Percentiles rank a stretch among this genome's conserved stretches.
These are phyloP conservation scores for Drosophila algonquin DNA, from an alignment of 2,888 invertebrate species.

Conservation along the genomic window DNA sequence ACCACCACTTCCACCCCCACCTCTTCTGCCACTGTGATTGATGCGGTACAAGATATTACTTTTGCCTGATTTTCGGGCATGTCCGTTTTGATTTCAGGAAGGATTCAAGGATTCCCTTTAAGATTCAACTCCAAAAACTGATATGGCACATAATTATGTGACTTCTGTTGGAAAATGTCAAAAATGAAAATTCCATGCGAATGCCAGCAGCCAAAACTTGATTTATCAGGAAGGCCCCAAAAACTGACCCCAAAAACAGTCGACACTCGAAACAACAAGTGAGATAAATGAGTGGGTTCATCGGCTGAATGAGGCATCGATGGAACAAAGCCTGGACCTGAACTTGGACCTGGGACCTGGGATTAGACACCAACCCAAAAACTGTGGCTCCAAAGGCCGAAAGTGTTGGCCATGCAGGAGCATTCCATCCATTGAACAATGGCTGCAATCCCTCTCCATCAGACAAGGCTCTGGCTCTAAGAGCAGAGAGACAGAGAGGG, in stretches of 20 bases:
- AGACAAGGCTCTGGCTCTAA: conserved; percentile 1
- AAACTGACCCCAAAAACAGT: background rate
- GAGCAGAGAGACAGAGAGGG: background rate
- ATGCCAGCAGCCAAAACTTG: background rate
- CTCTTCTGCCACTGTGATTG: background rate
- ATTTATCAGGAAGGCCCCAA: background rate
- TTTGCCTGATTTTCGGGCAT: background rate
- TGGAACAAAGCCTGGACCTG: background rate
- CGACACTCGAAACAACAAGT: conserved; percentile 48
- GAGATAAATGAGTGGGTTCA: conserved; percentile 53
- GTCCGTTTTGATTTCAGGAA: background rate
- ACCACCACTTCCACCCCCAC: background rate
- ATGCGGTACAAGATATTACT: background rate
- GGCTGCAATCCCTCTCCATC: background rate
- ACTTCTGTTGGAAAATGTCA: background rate
- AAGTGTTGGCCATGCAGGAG: conserved; percentile 61
- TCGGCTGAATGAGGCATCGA: background rate
- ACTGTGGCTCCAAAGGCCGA: conserved; percentile 16
- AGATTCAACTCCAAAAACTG: background rate
- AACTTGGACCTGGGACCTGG: conserved; percentile 1
- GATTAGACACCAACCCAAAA: conserved; percentile 7
- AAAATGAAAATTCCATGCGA: background rate
- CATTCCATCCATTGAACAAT: conserved; percentile 67
- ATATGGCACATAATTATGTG: background rate
- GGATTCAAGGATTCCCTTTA: background rate